phyloP scores from a whole-genome alignment of 2,797 vertebrate species.

The Rhodeus uyekii region DNA sequence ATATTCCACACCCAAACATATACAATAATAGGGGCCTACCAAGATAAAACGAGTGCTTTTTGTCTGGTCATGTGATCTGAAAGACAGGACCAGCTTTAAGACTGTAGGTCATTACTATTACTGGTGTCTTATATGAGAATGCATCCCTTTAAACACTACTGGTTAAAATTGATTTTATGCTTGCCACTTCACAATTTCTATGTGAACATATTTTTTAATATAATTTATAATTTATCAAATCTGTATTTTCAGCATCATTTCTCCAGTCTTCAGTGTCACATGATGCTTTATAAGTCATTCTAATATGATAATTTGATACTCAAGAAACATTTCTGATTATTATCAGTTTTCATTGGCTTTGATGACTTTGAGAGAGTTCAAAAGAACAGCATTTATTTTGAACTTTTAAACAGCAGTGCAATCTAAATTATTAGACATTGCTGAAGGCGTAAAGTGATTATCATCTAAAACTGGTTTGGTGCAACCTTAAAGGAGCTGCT shows the following conservation, averaged over 20 bases:
- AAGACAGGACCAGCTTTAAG: neutral
- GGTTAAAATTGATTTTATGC: neutral
- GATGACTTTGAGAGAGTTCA: no score
- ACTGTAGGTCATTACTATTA: neutral
- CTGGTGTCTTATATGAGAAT: neutral
- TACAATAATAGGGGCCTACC: neutral
- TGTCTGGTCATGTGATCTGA: neutral
- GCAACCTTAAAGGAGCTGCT: neutral
- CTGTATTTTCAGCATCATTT: neutral
- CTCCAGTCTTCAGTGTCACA: neutral
- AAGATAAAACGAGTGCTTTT: neutral
- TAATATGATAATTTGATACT: neutral
- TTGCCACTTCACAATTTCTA: neutral
- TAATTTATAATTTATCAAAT: neutral
- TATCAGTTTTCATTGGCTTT: neutral
- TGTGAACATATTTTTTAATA: neutral
- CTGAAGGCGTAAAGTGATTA: neutral
- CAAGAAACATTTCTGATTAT: neutral
- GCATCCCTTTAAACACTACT: neutral
- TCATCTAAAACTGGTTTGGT: neutral
- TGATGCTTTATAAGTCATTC: neutral
- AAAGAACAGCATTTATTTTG: neutral
- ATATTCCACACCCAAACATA: neutral
- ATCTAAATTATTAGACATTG: neutral
- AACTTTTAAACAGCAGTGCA: neutral